Conservation (phyloP, 2,888 invertebrate species). For the Agonopterix arenella region DNA sequence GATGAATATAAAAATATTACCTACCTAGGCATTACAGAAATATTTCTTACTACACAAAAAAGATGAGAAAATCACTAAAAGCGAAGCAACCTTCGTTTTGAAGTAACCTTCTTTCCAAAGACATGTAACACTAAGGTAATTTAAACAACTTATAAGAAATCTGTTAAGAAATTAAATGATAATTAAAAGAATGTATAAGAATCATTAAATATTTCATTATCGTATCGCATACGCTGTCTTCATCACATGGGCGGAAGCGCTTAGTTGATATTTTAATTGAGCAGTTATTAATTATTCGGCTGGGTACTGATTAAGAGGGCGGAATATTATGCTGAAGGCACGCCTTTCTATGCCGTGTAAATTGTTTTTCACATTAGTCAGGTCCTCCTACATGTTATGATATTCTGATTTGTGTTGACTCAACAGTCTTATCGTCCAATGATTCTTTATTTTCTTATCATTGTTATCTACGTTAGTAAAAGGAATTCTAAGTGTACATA, state of each 20-base stretch:
- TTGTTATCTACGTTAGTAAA: slow-evolving; percentile 14
- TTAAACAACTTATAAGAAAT: no score
- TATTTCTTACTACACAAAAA: no score
- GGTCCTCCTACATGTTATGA: slow-evolving; percentile 13
- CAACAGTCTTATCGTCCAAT: slow-evolving; percentile 38
- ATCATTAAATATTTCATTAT: background rate
- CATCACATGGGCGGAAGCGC: slow-evolving; percentile 52
- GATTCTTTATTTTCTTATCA: slow-evolving; percentile 30
- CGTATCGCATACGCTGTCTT: slow-evolving; percentile 19
- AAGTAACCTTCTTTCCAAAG: no score
- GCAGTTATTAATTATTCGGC: slow-evolving; percentile 67
- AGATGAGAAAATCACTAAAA: no score
- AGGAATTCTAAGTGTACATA: slow-evolving; percentile 10
- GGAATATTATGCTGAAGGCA: slow-evolving; percentile 52
- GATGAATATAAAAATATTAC: no score
- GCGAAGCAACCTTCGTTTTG: no score
- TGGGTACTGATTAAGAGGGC: slow-evolving; percentile 65
- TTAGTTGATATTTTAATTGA: slow-evolving; percentile 69
- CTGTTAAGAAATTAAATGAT: no score
- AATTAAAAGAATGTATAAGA: no score
- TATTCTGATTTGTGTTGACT: slow-evolving; percentile 13
- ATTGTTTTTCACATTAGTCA: slow-evolving; percentile 30
- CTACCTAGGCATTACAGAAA: no score
- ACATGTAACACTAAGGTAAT: no score
- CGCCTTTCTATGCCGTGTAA: slow-evolving; percentile 49